Evolutionary conservation across 2,888 invertebrate genomes (phyloP).

Genomic region (Aleiodes leptofemur): DNA sequence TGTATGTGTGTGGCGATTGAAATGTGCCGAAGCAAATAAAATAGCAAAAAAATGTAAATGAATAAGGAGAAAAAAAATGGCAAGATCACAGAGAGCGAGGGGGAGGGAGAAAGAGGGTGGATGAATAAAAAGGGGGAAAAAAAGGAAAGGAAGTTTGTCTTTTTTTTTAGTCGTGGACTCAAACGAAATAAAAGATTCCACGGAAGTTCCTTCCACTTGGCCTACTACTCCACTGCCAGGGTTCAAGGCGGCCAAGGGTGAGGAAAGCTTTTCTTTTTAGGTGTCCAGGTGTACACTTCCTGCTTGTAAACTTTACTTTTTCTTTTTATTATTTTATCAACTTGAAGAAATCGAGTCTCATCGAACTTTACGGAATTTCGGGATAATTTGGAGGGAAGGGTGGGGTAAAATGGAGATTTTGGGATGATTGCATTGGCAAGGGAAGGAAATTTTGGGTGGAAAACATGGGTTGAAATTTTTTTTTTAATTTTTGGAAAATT

Average conservation of each 20-base stretch:
- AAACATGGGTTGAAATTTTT: too few species aligned
- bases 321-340: conserved; percentile 59
- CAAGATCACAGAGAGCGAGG: too few species aligned
- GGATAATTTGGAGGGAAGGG: too few species aligned
- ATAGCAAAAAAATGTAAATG: conserved; percentile 35
- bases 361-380: too few species aligned
- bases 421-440: too few species aligned
- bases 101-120: too few species aligned
- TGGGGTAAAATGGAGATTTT: too few species aligned
- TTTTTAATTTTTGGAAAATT: too few species aligned
- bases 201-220: conserved; percentile 72
- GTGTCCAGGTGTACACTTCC: conserved; percentile 61
- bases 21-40: conserved; percentile 47
- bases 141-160: too few species aligned
- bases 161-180: conserved; percentile 26
- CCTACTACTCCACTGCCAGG: conserved; percentile 72
- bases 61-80: conserved; percentile 34
- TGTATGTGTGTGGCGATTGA: not conserved
- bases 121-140: too few species aligned
- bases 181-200: conserved; percentile 64
- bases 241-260: conserved; percentile 54
- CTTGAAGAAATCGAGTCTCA: too few species aligned
- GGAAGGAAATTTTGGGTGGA: too few species aligned
- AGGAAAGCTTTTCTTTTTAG: conserved; percentile 67
- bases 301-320: conserved; percentile 54